These are phyloP conservation scores for Lydus trimaculatus DNA, from an alignment of 2,888 invertebrate genomes.

Conservation along the genomic window DNA sequence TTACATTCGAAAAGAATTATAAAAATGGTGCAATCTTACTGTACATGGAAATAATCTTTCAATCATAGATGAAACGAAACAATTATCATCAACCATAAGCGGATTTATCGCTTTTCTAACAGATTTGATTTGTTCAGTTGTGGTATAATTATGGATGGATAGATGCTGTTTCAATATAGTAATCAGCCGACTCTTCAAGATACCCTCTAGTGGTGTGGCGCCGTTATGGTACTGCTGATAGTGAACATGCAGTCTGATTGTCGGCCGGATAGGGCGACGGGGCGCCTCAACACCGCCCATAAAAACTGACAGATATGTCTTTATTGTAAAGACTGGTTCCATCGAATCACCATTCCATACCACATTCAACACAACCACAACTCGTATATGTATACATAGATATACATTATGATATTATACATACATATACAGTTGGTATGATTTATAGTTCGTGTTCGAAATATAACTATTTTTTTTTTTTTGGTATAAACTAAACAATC, in stretches of 20 bases:
- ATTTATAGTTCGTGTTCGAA: neutral
- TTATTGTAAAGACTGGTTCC: constrained; percentile 56
- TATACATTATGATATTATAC: neutral
- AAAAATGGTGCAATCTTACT: no score
- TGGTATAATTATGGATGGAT: no score
- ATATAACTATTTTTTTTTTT: neutral
- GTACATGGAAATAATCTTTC: no score
- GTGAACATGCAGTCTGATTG: constrained; percentile 42
- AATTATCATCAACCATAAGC: no score
- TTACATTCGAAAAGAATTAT: no score
- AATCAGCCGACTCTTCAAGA: neutral
- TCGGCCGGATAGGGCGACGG: constrained; percentile 50
- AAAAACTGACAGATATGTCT: constrained; percentile 61
- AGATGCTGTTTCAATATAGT: no score
- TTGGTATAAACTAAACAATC: neutral
- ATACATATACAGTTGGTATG: neutral
- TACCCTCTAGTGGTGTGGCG: neutral
- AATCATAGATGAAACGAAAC: no score
- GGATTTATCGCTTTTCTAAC: no score
- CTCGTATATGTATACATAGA: neutral
- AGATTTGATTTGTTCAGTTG: no score
- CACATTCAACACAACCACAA: constrained; percentile 15
- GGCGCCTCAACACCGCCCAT: constrained; percentile 53
- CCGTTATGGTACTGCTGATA: constrained; percentile 29
- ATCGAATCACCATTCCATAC: constrained; percentile 30